Evolutionary conservation across 2,113 vertebrate species (phyloP), one percentile per base, ranked within the genome.

Genomic region (Nycticebus coucang): DNA sequence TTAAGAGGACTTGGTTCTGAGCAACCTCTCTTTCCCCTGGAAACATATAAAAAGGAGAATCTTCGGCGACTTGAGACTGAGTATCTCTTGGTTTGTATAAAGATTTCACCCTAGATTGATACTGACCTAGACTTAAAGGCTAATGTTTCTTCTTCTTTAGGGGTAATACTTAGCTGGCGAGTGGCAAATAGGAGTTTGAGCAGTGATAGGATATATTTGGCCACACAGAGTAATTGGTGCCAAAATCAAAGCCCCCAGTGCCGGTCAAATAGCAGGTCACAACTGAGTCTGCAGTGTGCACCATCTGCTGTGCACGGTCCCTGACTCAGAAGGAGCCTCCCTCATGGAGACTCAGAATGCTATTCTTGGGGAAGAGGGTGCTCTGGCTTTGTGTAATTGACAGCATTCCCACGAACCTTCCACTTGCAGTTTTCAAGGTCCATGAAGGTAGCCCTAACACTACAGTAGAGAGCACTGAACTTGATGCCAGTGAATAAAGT

Each of bases 301-400:
- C 4, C 24, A 8, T 37, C 26, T 12, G 14, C 26, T 41, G 64
- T 1, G 4, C 21, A 6, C 10, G 30, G 5, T 11, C 2, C 37
- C 33, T 45, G 33, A 55, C 30, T 14, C 1, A 2, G n/a, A 41
- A 33, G 75, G 10, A 37, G 8, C 13, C 7, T 19, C 0, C 0
- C 57, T 53, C 21, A 30, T 59, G 17, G 18, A 91, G 62, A 35
- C 0, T 8, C 26, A 35, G 41, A 17, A 64, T 8, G 12, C 2
- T 4, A 2, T 3, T n/a, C 7, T 4, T 2, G 10, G 45, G 7
- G 11, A 79, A 30, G 8, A 37, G 35, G 4, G n/a, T 66, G 14
- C 80, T 60, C 24, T 11, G 30, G 41, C 21, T 28, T 22, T 7
- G 5, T 11, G 28, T 5, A 7, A 30, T 15, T 5, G 6, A 7